Base-by-base conservation (phyloP, 2,797 vertebrate species). In the Simalia tracyae region DNA sequence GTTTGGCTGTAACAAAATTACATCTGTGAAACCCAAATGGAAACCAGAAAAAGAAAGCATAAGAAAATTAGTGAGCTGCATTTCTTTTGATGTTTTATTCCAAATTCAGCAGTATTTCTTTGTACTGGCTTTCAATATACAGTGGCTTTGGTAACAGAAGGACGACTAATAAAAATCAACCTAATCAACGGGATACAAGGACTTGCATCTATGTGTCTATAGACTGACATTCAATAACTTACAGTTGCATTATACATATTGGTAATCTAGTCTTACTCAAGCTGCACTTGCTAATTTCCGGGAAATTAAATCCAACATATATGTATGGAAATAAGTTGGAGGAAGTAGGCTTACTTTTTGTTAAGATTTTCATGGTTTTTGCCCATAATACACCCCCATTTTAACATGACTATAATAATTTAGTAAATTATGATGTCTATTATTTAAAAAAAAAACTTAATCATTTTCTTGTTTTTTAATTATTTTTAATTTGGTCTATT, bases 21-120 rank as follows among this genome's bases (percentile, higher is more conserved):
- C 5, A 84, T 86, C 89, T 94, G 87, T 93, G 91, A 93, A 90
- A 93, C 66, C 88, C 60, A 94, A 31, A 93, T 89, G 26, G 92
- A 95, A 97, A 93, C 61, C n/a, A 17, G 76, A 84, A 93, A 91
- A 54, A 15, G 86, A 93, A 94, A 11, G 14, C 42, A 68, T 90
- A 92, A 86, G 72, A 31, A 46, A 61, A 61, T 92, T 90, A 87
- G 91, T 93, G 72, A 54, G 56, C 87, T 57, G 28, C 63, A 31
- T 46, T 91, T 90, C 5, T 28, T 92, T 93, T 88, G 24, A 85
- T 88, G 17, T 28, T 92, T 93, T 90, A 72, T 91, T 84, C 57
- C 88, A 61, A 56, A 0, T 2, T 96, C 94, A 95, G 93, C 92
- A 94, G 15, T 91, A 93, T 93, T 95, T 92, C 94, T 94, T 92